Conservation (phyloP, 2,888 invertebrate species). For the Pemphredon lugubris region DNA sequence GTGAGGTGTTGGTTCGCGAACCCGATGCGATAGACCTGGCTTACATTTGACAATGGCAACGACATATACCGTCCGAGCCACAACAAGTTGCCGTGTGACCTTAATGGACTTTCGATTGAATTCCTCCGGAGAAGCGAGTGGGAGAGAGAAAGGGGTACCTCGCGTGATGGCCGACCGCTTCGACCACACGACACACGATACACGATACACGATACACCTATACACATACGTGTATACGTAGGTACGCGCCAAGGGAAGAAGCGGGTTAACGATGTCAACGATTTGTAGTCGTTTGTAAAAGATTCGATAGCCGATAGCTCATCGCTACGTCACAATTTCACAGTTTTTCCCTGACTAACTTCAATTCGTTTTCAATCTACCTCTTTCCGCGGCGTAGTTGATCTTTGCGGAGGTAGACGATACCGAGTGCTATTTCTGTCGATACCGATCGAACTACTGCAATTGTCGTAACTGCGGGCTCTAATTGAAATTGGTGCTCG, state of each 20-base stretch:
- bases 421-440: too few relatives aligned
- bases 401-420: not conserved
- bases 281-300: not conserved
- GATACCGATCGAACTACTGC: too few relatives aligned
- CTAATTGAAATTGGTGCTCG: too few relatives aligned
- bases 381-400: not conserved
- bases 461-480: too few relatives aligned
- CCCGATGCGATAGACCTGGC: constrained; percentile 28
- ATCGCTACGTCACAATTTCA: too few relatives aligned
- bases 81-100: constrained; percentile 70
- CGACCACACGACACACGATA: constrained; percentile 32
- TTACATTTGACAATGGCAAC: constrained; percentile 63
- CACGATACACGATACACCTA: constrained; percentile 24
- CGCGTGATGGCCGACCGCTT: constrained; percentile 24
- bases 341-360: not conserved
- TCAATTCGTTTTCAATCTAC: constrained; percentile 1
- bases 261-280: not conserved
- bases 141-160: constrained; percentile 13
- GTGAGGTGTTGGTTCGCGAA: constrained; percentile 46
- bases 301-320: not conserved
- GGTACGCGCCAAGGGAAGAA: constrained; percentile 3
- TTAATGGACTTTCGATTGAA: constrained; percentile 74
- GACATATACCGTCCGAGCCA: constrained; percentile 56
- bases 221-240: not conserved
- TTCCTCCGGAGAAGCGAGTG: constrained; percentile 46